Base-by-base conservation (phyloP, 2,888 invertebrate species). In the Pycnomerus fuliginosus region DNA sequence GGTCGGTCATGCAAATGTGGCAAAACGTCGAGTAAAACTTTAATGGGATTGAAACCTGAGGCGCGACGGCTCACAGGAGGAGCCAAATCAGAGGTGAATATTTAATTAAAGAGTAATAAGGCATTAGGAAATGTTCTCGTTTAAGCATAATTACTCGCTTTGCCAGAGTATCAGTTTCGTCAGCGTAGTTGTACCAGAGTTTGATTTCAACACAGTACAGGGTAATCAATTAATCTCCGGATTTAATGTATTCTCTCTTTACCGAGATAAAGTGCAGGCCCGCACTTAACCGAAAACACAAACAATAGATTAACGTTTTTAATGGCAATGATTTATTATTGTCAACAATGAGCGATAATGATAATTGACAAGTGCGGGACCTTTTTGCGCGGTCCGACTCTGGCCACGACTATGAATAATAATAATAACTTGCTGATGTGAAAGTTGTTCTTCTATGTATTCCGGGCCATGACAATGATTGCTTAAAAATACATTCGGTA, bases 381-480 rank as follows among this genome's bases (percentile, higher is more conserved):
- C 15, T 25, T 32, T 29, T 37, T 22, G 13, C 16, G 23, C 29
- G 28, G 8, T 15, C 8, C 15, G 14, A 11, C 3, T 30, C 5
- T 11, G 13, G 5, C 2, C 29, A 28, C 28, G 20, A 36, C 53
- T 48, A 58, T 61, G 61, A 61, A 61, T 61, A 61, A 61, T 61
- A 56, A 58, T 56, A 57, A 58, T 56, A 57, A 60, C 55, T 54
- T 58, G 56, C 55, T 53, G 57, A 56, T 57, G 61, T 58, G 61
- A 61, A 61, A 60, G 60, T 56, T 59, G 58, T 58, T 60, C 55
- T 57, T n/a, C n/a, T n/a, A n/a, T n/a, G n/a, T n/a, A n/a, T n/a
- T n/a, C n/a, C n/a, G n/a, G n/a, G n/a, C n/a, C n/a, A n/a, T n/a
- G n/a, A n/a, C n/a, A n/a, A n/a, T n/a, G n/a, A n/a, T n/a, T n/a